A percentile compares a stretch with the other conserved stretches of the same genome.
Evolutionary conservation across 2,888 invertebrate genomes (phyloP).

Genomic region (Drosophila kuntzei): DNA sequence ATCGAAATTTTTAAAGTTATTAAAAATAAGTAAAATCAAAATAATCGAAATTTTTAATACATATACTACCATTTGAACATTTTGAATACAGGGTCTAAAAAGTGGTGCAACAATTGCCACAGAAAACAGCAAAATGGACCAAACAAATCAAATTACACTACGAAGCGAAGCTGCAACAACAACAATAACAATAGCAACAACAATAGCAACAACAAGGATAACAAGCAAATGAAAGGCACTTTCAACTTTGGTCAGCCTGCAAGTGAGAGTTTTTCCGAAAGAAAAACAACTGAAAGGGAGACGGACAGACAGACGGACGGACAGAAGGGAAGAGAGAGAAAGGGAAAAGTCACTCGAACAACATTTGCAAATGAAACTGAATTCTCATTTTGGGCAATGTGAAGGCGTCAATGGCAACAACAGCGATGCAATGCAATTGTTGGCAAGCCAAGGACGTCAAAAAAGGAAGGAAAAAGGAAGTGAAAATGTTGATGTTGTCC

Average conservation of each 20-base stretch:
- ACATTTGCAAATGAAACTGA: conserved; percentile 62
- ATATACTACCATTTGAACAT: no score
- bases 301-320: conserved; percentile 1
- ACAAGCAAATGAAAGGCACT: conserved; percentile 48
- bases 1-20: no score
- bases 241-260: conserved; percentile 30
- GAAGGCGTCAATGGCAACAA: conserved; percentile 42
- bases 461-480: not conserved
- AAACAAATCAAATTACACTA: conserved; percentile 62
- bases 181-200: conserved; percentile 20
- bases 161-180: conserved; percentile 12
- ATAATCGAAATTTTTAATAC: no score
- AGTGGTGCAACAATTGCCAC: conserved; percentile 32
- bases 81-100: conserved; percentile 20
- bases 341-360: conserved; percentile 9
- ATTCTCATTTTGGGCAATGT: conserved; percentile 50
- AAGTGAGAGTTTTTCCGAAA: conserved; percentile 44
- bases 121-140: conserved; percentile 27
- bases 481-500: conserved; percentile 52
- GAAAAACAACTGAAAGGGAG: conserved; percentile 32
- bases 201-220: conserved; percentile 13
- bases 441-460: not conserved
- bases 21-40: no score
- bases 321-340: not conserved
- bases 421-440: conserved; percentile 13